Evolutionary conservation across 2,797 vertebrate species (phyloP).

Genomic region (Lacerta agilis): DNA sequence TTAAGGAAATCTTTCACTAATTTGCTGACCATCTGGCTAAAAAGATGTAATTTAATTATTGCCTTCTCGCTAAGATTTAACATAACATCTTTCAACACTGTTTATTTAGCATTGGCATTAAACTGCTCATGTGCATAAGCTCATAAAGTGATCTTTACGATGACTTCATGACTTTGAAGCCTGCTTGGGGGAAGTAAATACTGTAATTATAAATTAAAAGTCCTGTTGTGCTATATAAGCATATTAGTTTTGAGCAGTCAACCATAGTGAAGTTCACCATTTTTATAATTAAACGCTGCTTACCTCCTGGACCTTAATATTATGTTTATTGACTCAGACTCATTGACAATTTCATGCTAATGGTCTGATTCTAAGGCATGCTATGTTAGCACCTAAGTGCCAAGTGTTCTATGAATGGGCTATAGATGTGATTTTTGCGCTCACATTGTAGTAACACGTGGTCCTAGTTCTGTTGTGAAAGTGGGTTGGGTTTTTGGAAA

Average conservation of each 20-base stretch:
- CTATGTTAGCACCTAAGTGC: neutral
- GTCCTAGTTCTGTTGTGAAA: neutral
- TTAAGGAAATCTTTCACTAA: neutral
- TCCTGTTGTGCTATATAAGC: constrained; percentile 19
- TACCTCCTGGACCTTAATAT: constrained; percentile 18
- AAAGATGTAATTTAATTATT: neutral
- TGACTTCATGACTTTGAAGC: constrained; percentile 21
- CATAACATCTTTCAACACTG: neutral
- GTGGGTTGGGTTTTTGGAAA: neutral
- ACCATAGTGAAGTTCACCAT: neutral
- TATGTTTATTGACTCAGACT: neutral
- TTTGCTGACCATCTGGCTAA: neutral
- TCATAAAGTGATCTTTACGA: constrained; percentile 6
- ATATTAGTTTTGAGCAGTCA: constrained; percentile 34
- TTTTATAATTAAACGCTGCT: constrained; percentile 29
- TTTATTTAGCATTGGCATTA: neutral
- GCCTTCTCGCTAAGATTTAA: neutral
- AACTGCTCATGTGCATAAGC: neutral
- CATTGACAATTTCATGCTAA: neutral
- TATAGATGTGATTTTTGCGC: neutral
- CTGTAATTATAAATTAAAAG: constrained; percentile 26
- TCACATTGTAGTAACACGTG: neutral
- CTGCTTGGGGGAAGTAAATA: constrained; percentile 12
- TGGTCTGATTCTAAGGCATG: neutral
- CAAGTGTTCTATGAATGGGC: neutral